Conservation (phyloP, 2,888 invertebrate genomes). For the Apamea epomidion region DNA sequence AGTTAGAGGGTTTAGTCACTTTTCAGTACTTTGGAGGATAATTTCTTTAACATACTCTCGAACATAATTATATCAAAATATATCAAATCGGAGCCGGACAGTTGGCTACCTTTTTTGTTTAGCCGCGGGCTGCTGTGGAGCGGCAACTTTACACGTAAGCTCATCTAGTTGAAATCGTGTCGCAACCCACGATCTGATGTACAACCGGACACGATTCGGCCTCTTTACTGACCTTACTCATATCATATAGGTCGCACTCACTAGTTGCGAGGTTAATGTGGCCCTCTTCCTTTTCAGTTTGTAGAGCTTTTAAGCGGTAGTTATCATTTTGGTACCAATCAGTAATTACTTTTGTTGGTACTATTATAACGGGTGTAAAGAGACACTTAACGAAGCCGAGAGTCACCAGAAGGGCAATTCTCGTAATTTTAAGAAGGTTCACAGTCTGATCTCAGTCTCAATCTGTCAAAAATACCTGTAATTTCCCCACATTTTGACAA, state of each 20-base stretch:
- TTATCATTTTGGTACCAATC: background rate
- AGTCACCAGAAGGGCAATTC: no score
- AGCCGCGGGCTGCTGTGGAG: background rate
- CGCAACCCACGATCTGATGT: slow-evolving; percentile 53
- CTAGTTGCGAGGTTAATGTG: slow-evolving; percentile 15
- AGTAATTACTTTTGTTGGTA: background rate
- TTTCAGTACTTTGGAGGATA: no score
- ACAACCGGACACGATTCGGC: slow-evolving; percentile 54
- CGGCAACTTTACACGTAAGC: background rate
- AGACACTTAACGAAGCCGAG: no score
- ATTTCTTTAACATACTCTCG: no score
- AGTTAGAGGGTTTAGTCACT: no score
- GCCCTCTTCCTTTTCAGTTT: slow-evolving; percentile 42
- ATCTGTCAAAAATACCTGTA: no score
- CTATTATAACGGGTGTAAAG: background rate
- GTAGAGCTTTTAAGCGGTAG: background rate
- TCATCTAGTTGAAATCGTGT: slow-evolving; percentile 46
- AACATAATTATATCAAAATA: no score
- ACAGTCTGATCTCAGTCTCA: no score
- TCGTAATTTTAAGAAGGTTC: no score
- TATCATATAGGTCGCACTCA: slow-evolving; percentile 16
- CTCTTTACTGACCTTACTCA: slow-evolving; percentile 61
- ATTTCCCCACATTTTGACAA: no score
- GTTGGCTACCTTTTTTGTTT: no score
- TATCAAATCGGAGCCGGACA: no score